A percentile compares a stretch with the other conserved stretches of the same genome.
Conservation (phyloP, 2,888 invertebrate species). For the Cabera pusaria region DNA sequence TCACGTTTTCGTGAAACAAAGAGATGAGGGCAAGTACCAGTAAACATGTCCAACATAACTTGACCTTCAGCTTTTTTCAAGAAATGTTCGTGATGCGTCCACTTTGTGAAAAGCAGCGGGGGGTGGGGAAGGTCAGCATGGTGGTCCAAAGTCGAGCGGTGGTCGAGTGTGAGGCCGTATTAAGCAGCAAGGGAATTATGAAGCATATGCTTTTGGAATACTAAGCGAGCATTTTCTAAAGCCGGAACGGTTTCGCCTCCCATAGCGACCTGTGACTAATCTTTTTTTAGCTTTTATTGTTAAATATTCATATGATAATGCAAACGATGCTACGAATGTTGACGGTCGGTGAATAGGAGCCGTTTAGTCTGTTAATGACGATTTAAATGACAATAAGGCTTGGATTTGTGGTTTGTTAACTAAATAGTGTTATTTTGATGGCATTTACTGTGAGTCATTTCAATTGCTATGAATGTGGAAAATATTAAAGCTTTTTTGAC, state of each 20-base stretch:
- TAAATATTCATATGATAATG: conserved; percentile 61
- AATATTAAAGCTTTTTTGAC: too few relatives aligned
- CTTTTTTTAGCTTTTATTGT: conserved; percentile 40
- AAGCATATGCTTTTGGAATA: conserved; percentile 77
- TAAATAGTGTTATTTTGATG: too few relatives aligned
- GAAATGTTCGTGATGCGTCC: conserved; percentile 25
- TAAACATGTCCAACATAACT: conserved; percentile 54
- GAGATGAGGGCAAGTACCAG: conserved; percentile 72
- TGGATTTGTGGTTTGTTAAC: conserved; percentile 9
- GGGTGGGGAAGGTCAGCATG: conserved; percentile 42
- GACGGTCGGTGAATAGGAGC: conserved; percentile 18
- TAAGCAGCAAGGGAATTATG: conserved; percentile 78
- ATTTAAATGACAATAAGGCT: conserved; percentile 21
- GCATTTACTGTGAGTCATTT: background rate
- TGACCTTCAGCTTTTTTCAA: conserved; percentile 46
- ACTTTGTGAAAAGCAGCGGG: conserved; percentile 33
- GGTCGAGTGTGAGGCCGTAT: conserved; percentile 73
- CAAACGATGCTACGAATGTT: conserved; percentile 20
- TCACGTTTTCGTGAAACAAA: conserved; percentile 80
- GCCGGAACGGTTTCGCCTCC: conserved; percentile 33
- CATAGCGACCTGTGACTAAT: conserved; percentile 50
- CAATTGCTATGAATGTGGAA: too few relatives aligned
- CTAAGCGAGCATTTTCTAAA: conserved; percentile 66
- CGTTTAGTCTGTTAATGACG: conserved; percentile 22
- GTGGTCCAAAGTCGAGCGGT: conserved; percentile 60